A percentile compares a stretch with the other conserved stretches of the same genome.
These are phyloP conservation scores for Abrostola triplasia DNA, from an alignment of 2,888 invertebrate species.

Conservation along the genomic window DNA sequence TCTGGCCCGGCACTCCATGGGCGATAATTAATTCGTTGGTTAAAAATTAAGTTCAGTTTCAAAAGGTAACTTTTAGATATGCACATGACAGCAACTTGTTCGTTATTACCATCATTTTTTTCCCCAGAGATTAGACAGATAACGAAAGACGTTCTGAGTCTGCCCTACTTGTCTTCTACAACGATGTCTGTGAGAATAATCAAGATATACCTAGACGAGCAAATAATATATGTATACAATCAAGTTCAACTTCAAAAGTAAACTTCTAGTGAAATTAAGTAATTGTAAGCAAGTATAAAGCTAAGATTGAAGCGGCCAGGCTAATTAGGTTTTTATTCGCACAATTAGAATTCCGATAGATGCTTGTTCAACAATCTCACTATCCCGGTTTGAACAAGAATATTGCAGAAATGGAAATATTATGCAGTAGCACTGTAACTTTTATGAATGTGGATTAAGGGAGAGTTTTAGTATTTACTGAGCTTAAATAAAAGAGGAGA, in stretches of 20 bases:
- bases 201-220: no score
- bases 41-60: no score
- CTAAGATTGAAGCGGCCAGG: conserved; percentile 52
- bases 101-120: no score
- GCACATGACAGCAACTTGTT: no score
- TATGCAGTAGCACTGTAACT: conserved; percentile 21
- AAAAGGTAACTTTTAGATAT: no score
- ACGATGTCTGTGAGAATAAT: no score
- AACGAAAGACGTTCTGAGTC: no score
- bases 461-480: conserved; percentile 17
- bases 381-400: conserved; percentile 22
- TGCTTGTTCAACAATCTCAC: conserved; percentile 36
- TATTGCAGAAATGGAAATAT: conserved; percentile 31
- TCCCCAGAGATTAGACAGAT: no score
- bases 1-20: no score
- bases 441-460: conserved; percentile 15
- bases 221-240: not conserved
- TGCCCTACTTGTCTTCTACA: no score
- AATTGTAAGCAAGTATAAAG: conserved; percentile 42
- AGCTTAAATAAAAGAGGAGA: conserved; percentile 19
- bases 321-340: conserved; percentile 63
- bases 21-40: no score
- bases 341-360: conserved; percentile 60
- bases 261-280: conserved; percentile 42
- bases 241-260: not conserved